Conservation (phyloP, 1,140 invertebrate species). For the Drosophila busckii region DNA sequence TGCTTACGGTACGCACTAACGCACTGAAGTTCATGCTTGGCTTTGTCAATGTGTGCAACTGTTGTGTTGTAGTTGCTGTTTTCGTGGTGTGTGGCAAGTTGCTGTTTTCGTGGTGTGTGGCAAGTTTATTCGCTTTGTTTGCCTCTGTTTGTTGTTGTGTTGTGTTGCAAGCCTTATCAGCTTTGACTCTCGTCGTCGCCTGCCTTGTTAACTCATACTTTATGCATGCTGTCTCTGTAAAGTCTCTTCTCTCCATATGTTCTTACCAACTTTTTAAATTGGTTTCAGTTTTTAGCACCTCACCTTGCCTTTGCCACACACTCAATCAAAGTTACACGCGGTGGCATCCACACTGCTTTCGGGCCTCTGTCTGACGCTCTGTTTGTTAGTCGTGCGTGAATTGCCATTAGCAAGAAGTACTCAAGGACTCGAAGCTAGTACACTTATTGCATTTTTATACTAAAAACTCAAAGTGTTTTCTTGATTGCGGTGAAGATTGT, state of each 20-base stretch:
- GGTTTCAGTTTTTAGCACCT: conserved; percentile 72
- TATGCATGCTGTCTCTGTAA: not conserved
- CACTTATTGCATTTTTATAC: conserved; percentile 72
- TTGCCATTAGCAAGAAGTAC: conserved; percentile 67
- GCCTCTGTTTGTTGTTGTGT: conserved; percentile 12
- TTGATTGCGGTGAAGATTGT: conserved; percentile 21
- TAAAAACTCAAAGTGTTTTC: conserved; percentile 33
- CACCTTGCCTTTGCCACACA: conserved; percentile 45
- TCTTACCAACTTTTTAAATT: conserved; percentile 70
- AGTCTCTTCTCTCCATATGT: conserved; percentile 54
- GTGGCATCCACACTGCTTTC: conserved; percentile 32
- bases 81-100: conserved; percentile 18
- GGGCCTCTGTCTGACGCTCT: not conserved
- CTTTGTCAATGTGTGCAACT: conserved; percentile 21
- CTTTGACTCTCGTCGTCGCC: conserved; percentile 23
- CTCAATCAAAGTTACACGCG: conserved; percentile 64
- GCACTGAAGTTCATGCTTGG: conserved; percentile 53
- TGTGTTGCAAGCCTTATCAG: conserved; percentile 32
- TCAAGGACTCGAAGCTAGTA: conserved; percentile 38
- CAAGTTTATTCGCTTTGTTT: conserved; percentile 26
- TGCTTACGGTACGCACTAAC: conserved; percentile 50
- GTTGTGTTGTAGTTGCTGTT: conserved; percentile 14
- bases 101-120: conserved; percentile 20
- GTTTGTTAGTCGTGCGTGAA: conserved; percentile 70
- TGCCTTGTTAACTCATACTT: no score